Base-by-base conservation (phyloP, 2,797 vertebrate species). In the Lophius americanus region DNA sequence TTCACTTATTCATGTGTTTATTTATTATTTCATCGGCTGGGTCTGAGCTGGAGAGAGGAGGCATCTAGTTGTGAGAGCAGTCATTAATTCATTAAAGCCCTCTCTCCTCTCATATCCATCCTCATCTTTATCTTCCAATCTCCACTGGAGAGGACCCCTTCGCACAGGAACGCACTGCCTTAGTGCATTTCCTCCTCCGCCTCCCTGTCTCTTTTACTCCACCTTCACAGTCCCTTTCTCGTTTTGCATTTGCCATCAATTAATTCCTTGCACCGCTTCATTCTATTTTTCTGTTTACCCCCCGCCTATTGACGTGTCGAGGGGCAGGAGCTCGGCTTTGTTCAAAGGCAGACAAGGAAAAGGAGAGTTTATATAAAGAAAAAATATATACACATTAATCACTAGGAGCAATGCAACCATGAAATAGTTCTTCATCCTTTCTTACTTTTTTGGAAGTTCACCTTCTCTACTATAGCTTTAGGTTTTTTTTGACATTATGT, bases 1-100 rank as follows among this genome's bases (percentile, higher is more conserved):
- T 86, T 93, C 88, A 92, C 90, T 93, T 92, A 93, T 92, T 93
- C 87, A 93, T 93, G 90, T 88, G 87, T 92, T 92, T 93, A 92
- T 93, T 92, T 92, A 92, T 94, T 92, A 93, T 92, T 93, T 93
- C 89, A 88, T 87, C 64, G 76, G 64, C 79, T 89, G 85, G 47
- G 68, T 91, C 89, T 91, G 84, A 84, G 85, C 73, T 36, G 39
- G 43, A 76, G 81, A 82, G 80, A 70, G 82, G 80, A 90, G 85
- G 87, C 80, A 89, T 85, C 76, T 88, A 78, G 78, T 87, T 83
- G 83, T 81, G 88, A 89, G 89, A 91, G 85, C 78, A 89, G 90
- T 92, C 92, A 90, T 92, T 93, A 90, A 93, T 93, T 93, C 88
- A 93, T 92, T 92, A 91, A 89, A 92, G 73, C 83, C 78, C 75